Evolutionary conservation across 1,140 invertebrate genomes (phyloP), one percentile per base, ranked within the genome.

Genomic region (Arion vulgaris): DNA sequence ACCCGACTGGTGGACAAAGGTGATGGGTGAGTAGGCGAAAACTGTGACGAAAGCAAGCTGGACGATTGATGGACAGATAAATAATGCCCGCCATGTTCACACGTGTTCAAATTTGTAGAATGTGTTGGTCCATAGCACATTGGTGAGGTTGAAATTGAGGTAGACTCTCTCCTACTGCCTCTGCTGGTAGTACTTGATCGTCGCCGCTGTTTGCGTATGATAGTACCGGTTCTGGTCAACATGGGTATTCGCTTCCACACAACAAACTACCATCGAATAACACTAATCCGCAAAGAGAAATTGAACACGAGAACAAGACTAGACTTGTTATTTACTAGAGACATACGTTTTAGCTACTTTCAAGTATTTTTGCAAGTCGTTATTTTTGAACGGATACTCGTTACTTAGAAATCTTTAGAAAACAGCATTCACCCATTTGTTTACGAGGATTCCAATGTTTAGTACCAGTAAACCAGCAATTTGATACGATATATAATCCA

Each of bases 161-260:
- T 34, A 32, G 76, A 78, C 76, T 78, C 53, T 53, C 76, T 26
- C 26, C 73, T 45, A 38, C 76, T 78, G 34, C 2, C 17, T 49
- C 28, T 78, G 41, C 83, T 84, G 74, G 83, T 79, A 49, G 79
- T 76, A 36, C 66, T 79, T 9, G 83, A 84, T 38, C 77, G 69
- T 19, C 77, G 80, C 45, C 83, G 66, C 23, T 81, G 51, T 62
- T 84, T 86, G 32, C 80, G 77, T 57, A 78, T 74, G 23, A 83
- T 41, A 9, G 85, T 86, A 34, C 75, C 72, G 34, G 82, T 80
- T 26, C 85, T 72, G 7, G 73, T 53, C 53, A 86, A 45, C 83
- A 84, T 82, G 19, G 85, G 77, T 79, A 81, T 83, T 15, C 5
- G 5, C 5, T 45, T 15, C 15, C 41, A 45, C 41, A 15, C 41